Evolutionary conservation across 2,113 vertebrate genomes (phyloP), one percentile per base, ranked within the genome.

Genomic region (Erythrolamprus reginae): DNA sequence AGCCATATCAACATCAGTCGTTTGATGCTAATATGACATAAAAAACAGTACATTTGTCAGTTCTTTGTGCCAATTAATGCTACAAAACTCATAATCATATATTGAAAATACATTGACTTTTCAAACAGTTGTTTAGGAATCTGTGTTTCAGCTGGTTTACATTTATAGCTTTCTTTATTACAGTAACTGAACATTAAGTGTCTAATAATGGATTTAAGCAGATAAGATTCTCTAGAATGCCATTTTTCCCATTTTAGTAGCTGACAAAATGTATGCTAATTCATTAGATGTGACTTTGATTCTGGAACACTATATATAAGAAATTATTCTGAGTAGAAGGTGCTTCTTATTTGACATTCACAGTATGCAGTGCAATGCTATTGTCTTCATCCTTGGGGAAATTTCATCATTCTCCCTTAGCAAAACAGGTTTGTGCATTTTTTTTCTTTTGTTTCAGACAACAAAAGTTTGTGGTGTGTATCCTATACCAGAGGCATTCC

Each of bases 391-490:
- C 51, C 38, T 47, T 24, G 13, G 91, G 53, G 33, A 93, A 86
- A 92, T 90, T 90, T 94, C 51, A 92, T 82, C 83, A 89, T 42
- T 91, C 94, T 92, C 8, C 10, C 86, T 70, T 88, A 77, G 92
- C 12, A 58, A 53, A 91, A 93, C 15, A 93, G 6, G 33, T 77
- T 17, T 70, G 58, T 91, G 91, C 61, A 0, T 61, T 89, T 91
- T 89, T 77, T 77, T 33, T 5, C 38, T 70, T 70, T 38, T 89
- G 91, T 89, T 89, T 90, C 87, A 92, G 23, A 7, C 93, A 77
- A 82, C 48, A 93, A 53, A 94, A 94, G 26, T 91, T 93, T 94
- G 65, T 8, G 83, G 92, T 91, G 90, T 93, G 10, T 86, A 58
- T 94, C 48, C 52, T 92, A 33, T 83, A 92, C 61, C 83, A 92